Percentiles rank a stretch among this genome's conserved stretches.
Conservation (phyloP, 2,888 invertebrate species). For the Autographa gamma region DNA sequence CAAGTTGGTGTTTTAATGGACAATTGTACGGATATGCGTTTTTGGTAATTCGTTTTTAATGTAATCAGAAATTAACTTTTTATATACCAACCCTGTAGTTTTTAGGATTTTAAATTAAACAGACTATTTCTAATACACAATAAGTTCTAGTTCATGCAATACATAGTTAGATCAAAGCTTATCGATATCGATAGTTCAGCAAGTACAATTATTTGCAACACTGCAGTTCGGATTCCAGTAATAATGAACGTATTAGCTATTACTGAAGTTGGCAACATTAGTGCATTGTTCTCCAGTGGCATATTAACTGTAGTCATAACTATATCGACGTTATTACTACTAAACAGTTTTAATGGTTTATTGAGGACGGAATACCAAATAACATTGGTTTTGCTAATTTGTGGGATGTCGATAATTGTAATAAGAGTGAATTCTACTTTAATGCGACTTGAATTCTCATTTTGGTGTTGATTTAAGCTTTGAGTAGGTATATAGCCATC, state of each 20-base stretch:
- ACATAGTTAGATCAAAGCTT: background rate
- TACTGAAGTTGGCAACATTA: constrained; percentile 14
- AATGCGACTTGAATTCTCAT: no score
- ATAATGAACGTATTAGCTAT: constrained; percentile 20
- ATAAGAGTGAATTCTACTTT: no score
- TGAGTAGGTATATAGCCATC: no score
- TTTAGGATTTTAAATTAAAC: background rate
- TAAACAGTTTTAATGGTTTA: background rate
- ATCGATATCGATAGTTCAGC: background rate
- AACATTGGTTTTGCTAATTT: background rate
- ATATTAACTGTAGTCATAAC: constrained; percentile 9
- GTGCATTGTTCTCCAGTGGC: constrained; percentile 29
- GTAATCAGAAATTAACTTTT: no score
- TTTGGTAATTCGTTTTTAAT: no score
- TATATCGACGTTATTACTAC: constrained; percentile 10
- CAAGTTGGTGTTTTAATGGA: no score
- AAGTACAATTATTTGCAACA: constrained; percentile 12
- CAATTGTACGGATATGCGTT: no score
- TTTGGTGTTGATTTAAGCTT: no score
- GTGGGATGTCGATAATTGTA: no score
- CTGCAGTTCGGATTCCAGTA: constrained; percentile 7
- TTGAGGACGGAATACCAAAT: background rate
- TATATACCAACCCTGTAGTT: no score
- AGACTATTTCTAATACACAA: background rate
- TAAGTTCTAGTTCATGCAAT: background rate